A percentile compares a stretch with the other conserved stretches of the same genome.
phyloP scores from a whole-genome alignment of 1,140 invertebrate genomes.

The Drosophila seguyi region DNA sequence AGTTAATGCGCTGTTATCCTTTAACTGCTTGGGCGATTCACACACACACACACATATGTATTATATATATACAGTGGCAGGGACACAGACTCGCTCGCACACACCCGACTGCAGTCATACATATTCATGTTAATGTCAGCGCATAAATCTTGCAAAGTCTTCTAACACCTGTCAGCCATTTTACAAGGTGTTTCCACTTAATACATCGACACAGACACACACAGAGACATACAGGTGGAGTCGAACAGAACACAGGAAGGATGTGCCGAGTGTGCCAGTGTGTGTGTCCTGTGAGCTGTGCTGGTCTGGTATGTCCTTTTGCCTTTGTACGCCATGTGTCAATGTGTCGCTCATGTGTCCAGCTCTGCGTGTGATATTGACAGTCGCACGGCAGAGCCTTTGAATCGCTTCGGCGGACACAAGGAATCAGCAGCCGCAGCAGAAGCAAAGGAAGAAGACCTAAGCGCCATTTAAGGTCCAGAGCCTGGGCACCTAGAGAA shows the following conservation, averaged over 20 bases:
- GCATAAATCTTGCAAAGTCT: conserved; percentile 83
- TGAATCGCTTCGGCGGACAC: conserved; percentile 39
- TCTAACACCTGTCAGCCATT: conserved; percentile 83
- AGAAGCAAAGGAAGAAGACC: conserved; percentile 11
- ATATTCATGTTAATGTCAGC: conserved; percentile 84
- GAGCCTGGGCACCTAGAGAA: neutral
- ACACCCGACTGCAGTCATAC: conserved; percentile 60
- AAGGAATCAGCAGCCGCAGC: conserved; percentile 10
- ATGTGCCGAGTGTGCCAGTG: no score
- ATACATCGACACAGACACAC: conserved; percentile 56
- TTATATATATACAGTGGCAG: neutral
- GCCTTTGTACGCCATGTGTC: conserved; percentile 80
- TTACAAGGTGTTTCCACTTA: conserved; percentile 84
- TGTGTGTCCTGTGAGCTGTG: conserved; percentile 21
- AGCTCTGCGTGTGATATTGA: conserved; percentile 79
- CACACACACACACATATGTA: conserved; percentile 20
- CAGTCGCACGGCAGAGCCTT: conserved; percentile 57
- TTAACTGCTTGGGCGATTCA: conserved; percentile 75
- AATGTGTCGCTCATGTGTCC: conserved; percentile 82
- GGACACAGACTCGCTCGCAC: conserved; percentile 5
- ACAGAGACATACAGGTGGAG: neutral
- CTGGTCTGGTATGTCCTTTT: conserved; percentile 45
- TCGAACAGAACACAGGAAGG: conserved; percentile 18
- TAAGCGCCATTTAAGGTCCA: conserved; percentile 8
- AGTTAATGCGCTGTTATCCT: conserved; percentile 83